These are phyloP conservation scores for Oscarella lobularis DNA, from an alignment of 37 sponge, comb jelly and placozoan species.

Conservation along the genomic window DNA sequence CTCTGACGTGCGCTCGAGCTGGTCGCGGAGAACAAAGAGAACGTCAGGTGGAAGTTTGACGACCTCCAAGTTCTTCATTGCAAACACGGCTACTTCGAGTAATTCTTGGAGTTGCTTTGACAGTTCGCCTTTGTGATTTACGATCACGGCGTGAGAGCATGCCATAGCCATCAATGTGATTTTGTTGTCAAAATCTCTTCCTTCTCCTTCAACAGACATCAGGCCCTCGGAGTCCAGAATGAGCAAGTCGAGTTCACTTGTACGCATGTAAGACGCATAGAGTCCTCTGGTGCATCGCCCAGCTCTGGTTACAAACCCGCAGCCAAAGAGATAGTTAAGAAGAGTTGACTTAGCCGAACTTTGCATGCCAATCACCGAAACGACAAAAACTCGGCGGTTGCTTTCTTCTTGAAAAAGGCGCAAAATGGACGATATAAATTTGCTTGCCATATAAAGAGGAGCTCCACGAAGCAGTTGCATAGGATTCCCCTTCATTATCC, in stretches of 20 bases:
- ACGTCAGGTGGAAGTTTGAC: background rate
- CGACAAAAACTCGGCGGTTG: too few relatives aligned
- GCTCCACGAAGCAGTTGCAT: too few relatives aligned
- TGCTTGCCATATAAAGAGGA: too few relatives aligned
- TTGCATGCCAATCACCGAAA: too few relatives aligned
- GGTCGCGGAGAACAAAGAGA: background rate
- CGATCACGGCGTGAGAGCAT: background rate
- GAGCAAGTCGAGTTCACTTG: background rate
- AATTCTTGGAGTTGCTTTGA: background rate
- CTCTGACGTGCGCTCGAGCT: background rate
- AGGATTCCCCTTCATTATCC: too few relatives aligned
- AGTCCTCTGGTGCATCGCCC: background rate
- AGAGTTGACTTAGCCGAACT: too few relatives aligned
- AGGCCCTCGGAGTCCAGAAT: background rate
- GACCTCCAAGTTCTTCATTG: background rate
- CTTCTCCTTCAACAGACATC: background rate
- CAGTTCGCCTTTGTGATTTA: background rate
- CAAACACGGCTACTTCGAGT: background rate
- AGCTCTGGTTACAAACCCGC: too few relatives aligned
- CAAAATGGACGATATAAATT: too few relatives aligned
- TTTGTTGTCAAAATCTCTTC: background rate
- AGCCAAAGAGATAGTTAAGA: too few relatives aligned
- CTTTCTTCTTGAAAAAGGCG: too few relatives aligned
- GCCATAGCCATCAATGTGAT: background rate
- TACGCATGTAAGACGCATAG: background rate